Evolutionary conservation across 2,113 vertebrate genomes (phyloP).

Genomic region (Zingel zingel): DNA sequence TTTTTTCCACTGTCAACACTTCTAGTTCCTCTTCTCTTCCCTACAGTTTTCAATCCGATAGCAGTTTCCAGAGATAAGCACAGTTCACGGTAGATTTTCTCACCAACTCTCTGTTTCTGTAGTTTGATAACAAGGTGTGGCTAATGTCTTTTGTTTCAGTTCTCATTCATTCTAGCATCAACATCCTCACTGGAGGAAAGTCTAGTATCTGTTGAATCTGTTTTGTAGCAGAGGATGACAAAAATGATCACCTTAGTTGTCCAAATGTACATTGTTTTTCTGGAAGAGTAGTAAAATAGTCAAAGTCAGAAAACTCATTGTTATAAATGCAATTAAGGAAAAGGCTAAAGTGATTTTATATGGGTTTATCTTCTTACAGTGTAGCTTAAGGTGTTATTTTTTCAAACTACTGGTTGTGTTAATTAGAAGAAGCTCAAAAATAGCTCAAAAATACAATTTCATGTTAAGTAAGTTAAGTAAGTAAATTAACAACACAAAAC

Average conservation of each 20-base stretch:
- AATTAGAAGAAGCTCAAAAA: not conserved
- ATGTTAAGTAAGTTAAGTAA: not conserved
- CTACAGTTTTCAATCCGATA: not conserved
- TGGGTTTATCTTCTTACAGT: not conserved
- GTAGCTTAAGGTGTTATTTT: not conserved
- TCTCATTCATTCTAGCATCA: not conserved
- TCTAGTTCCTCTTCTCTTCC: not conserved
- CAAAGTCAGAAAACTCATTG: not conserved
- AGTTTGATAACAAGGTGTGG: not conserved
- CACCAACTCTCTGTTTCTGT: not conserved
- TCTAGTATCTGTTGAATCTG: not conserved
- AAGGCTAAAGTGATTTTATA: not conserved
- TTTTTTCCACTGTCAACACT: not conserved
- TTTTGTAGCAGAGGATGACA: not conserved
- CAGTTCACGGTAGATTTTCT: conserved; percentile 8
- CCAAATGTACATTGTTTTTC: not conserved
- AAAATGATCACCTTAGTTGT: not conserved
- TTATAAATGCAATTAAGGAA: not conserved
- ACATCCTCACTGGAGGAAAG: not conserved
- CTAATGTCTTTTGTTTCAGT: not conserved
- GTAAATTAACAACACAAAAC: not conserved
- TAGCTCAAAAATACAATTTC: not conserved
- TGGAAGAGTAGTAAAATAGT: not conserved
- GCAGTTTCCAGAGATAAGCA: not conserved
- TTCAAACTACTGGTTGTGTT: not conserved